These are phyloP conservation scores for Imbricaverruca yamaguchii DNA, from an alignment of 2,888 invertebrate genomes.

Conservation along the genomic window DNA sequence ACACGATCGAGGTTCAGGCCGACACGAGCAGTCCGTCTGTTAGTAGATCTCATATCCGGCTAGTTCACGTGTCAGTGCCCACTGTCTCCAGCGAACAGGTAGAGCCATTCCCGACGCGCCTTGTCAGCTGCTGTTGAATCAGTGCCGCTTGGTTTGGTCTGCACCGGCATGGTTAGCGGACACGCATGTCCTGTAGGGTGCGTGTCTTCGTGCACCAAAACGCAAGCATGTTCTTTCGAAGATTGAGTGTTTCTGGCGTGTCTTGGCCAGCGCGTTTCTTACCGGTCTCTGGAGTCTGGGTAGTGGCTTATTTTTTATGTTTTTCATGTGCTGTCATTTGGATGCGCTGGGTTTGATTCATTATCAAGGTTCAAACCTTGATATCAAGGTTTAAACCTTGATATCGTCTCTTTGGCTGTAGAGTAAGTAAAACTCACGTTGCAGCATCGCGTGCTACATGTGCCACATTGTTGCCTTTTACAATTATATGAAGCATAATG, in stretches of 20 bases:
- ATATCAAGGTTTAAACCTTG: too few species aligned
- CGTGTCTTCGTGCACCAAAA: neutral
- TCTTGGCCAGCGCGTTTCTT: neutral
- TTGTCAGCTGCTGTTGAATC: neutral
- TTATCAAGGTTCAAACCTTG: too few species aligned
- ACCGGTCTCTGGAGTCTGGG: neutral
- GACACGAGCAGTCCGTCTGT: conserved; percentile 3
- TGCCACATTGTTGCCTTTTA: too few species aligned
- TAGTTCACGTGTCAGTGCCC: conserved; percentile 9
- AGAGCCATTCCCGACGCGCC: neutral
- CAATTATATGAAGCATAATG: too few species aligned
- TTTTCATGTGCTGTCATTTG: too few species aligned
- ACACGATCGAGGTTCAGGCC: neutral
- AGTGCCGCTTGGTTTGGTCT: neutral
- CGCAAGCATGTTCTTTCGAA: neutral
- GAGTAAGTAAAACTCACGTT: too few species aligned
- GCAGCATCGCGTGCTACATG: too few species aligned
- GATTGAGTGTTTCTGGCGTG: too few species aligned
- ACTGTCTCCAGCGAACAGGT: conserved; percentile 4
- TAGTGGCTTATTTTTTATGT: neutral
- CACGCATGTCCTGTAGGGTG: neutral
- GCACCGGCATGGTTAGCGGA: conserved; percentile 8
- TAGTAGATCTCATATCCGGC: conserved; percentile 10
- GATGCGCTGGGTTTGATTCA: too few species aligned
- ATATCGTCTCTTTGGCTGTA: too few species aligned